A percentile compares a stretch with the other conserved stretches of the same genome.
Evolutionary conservation across 2,113 vertebrate genomes (phyloP).

Genomic region (Bombycilla garrulus): DNA sequence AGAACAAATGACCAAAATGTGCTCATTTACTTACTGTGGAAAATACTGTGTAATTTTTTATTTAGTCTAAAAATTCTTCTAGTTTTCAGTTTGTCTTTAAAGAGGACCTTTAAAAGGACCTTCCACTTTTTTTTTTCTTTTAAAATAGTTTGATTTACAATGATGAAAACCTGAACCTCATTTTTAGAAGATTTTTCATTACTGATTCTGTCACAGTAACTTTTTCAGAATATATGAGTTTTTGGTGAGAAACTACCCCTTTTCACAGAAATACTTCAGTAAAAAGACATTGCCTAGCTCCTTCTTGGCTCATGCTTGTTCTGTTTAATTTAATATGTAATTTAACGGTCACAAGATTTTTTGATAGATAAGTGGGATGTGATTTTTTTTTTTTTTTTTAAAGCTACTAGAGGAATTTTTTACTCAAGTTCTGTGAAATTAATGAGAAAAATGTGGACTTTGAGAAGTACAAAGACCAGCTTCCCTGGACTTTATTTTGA

Average conservation of each 20-base stretch:
- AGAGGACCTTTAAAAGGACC: not conserved
- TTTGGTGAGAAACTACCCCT: not conserved
- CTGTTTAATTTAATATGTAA: not conserved
- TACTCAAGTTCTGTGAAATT: not conserved
- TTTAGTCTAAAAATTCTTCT: not conserved
- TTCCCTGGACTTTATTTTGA: not conserved
- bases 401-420: not conserved
- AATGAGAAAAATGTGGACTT: conserved; percentile 26
- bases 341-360: not conserved
- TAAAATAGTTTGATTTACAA: not conserved
- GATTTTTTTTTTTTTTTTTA: not conserved
- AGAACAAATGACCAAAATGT: not conserved
- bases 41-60: not conserved
- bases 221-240: not conserved
- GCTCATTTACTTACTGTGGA: not conserved
- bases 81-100: not conserved
- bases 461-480: not conserved
- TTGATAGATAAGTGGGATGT: not conserved
- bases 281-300: not conserved
- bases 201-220: not conserved
- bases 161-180: not conserved
- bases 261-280: not conserved
- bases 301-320: not conserved
- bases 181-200: not conserved
- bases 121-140: not conserved